These are phyloP conservation scores for Caenorhabditis latens DNA, from an alignment of 1,140 invertebrate genomes.

Conservation along the genomic window DNA sequence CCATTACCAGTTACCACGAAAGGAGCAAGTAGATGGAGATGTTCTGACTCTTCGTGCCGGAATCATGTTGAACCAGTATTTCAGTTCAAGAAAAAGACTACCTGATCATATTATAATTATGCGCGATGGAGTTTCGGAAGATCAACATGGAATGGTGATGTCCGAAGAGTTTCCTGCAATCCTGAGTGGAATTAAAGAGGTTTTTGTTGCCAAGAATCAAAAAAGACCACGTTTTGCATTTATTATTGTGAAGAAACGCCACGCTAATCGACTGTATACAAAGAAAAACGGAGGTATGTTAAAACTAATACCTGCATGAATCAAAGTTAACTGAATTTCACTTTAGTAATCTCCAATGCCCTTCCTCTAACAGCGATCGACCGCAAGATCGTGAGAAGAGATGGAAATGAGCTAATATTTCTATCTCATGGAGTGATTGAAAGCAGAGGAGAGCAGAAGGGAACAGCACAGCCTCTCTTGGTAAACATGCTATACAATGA, in stretches of 20 bases:
- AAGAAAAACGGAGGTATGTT: too few relatives aligned
- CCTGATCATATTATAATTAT: constrained; percentile 56
- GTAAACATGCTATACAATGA: constrained; percentile 11
- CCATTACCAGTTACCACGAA: constrained; percentile 54
- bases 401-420: background rate
- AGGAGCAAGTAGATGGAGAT: constrained; percentile 47
- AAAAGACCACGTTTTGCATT: background rate
- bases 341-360: too few relatives aligned
- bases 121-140: constrained; percentile 61
- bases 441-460: background rate
- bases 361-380: background rate
- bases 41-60: constrained; percentile 22
- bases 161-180: constrained; percentile 41
- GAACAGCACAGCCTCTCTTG: background rate
- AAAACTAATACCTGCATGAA: too few relatives aligned
- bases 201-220: background rate
- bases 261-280: background rate
- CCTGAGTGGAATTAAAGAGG: background rate
- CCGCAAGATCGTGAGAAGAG: constrained; percentile 16
- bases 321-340: too few relatives aligned
- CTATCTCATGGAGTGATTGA: background rate
- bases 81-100: background rate
- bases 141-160: constrained; percentile 58
- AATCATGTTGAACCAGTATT: constrained; percentile 49
- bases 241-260: background rate